These are phyloP conservation scores for Oeneis ivallda DNA, from an alignment of 2,888 invertebrate species.

Conservation along the genomic window DNA sequence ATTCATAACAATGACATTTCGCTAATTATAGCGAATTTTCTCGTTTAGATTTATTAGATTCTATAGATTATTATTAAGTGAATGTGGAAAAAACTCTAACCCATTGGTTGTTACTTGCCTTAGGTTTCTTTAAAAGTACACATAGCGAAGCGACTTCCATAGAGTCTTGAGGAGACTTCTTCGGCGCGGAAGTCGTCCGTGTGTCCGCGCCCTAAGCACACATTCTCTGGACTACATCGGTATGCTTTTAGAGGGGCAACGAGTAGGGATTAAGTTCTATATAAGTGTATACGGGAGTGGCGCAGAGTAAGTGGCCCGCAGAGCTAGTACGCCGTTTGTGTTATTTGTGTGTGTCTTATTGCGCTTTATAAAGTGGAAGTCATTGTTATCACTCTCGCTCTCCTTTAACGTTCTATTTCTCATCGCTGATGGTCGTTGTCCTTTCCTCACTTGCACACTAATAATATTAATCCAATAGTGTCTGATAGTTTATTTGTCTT, in stretches of 20 bases:
- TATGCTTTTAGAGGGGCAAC: slow-evolving; percentile 56
- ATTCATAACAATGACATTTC: no score
- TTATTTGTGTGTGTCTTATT: slow-evolving; percentile 6
- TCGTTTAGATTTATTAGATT: no score
- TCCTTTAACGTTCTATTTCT: background rate
- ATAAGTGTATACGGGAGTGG: slow-evolving; percentile 36
- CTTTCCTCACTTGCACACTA: background rate
- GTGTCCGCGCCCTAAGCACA: slow-evolving; percentile 37
- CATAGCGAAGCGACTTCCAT: no score
- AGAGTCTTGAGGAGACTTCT: background rate
- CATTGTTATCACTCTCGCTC: background rate
- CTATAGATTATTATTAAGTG: no score
- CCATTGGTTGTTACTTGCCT: no score
- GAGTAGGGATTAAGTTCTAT: slow-evolving; percentile 48
- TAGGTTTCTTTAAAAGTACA: no score
- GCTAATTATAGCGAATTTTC: no score
- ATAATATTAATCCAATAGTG: no score
- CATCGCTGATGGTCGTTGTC: background rate
- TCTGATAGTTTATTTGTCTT: no score
- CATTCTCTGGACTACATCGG: slow-evolving; percentile 56
- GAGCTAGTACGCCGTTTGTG: slow-evolving; percentile 9
- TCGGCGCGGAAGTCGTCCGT: background rate
- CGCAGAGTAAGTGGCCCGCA: slow-evolving; percentile 15
- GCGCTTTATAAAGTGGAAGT: slow-evolving; percentile 3
- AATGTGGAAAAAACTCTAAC: no score